These are phyloP conservation scores for Petrocephalus microphthalmus DNA, from an alignment of 2,113 vertebrate species.

Conservation along the genomic window DNA sequence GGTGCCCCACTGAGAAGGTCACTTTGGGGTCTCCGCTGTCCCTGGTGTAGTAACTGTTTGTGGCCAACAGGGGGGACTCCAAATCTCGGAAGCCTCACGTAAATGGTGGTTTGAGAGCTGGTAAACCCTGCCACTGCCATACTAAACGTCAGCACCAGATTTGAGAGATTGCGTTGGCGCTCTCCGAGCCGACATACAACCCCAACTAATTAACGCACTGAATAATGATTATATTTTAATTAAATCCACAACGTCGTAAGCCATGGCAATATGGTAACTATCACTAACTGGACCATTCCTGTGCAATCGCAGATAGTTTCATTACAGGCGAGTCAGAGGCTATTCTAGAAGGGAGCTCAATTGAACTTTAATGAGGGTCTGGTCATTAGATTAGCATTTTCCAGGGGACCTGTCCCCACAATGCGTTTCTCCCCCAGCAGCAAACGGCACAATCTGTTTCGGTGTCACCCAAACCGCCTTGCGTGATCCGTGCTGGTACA, in stretches of 20 bases:
- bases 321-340: not conserved
- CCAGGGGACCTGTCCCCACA: not conserved
- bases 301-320: not conserved
- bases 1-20: not conserved
- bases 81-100: not conserved
- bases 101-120: not conserved
- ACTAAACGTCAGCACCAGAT: not conserved
- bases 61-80: not conserved
- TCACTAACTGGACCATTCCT: not conserved
- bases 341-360: not conserved
- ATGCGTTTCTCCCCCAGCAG: not conserved
- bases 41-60: not conserved
- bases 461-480: not conserved
- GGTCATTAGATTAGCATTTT: not conserved
- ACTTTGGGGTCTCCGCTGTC: not conserved
- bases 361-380: slow-evolving; percentile 5
- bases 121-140: not conserved
- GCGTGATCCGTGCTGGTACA: slow-evolving; percentile 33
- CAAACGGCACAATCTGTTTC: not conserved
- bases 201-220: not conserved
- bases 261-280: not conserved
- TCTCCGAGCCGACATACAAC: not conserved
- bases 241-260: not conserved
- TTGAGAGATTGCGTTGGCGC: not conserved
- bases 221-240: not conserved